These are phyloP conservation scores for Kryptolebias ocellatus DNA, from an alignment of 2,797 vertebrate species.

Conservation along the genomic window DNA sequence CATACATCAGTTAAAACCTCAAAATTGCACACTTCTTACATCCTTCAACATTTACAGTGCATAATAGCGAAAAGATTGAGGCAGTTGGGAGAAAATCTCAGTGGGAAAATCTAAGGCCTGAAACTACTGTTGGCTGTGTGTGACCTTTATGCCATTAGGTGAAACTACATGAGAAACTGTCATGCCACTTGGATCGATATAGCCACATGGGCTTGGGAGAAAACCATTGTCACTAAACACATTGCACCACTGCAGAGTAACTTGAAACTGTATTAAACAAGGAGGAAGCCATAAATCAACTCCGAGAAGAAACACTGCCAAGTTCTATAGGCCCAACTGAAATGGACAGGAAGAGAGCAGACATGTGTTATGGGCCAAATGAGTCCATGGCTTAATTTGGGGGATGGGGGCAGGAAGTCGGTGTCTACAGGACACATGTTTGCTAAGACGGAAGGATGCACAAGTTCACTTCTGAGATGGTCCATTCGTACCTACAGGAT, in stretches of 20 bases:
- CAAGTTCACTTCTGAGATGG: too few species aligned
- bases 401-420: too few species aligned
- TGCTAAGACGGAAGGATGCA: too few species aligned
- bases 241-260: background rate
- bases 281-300: conserved; percentile 6
- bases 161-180: background rate
- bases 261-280: background rate
- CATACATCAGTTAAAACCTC: too few species aligned
- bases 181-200: background rate
- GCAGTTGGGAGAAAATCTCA: background rate
- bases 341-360: background rate
- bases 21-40: background rate
- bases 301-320: background rate
- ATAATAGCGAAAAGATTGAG: background rate
- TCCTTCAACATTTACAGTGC: background rate
- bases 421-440: too few species aligned
- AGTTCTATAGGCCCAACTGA: background rate
- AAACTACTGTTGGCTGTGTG: background rate
- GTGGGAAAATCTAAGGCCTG: background rate
- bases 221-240: conserved; percentile 1
- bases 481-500: too few species aligned
- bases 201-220: background rate
- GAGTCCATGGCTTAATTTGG: background rate
- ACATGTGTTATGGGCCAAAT: background rate
- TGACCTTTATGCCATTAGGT: background rate